These are phyloP conservation scores for Leucophora obtusa DNA, from an alignment of 2,888 invertebrate genomes.

Conservation along the genomic window DNA sequence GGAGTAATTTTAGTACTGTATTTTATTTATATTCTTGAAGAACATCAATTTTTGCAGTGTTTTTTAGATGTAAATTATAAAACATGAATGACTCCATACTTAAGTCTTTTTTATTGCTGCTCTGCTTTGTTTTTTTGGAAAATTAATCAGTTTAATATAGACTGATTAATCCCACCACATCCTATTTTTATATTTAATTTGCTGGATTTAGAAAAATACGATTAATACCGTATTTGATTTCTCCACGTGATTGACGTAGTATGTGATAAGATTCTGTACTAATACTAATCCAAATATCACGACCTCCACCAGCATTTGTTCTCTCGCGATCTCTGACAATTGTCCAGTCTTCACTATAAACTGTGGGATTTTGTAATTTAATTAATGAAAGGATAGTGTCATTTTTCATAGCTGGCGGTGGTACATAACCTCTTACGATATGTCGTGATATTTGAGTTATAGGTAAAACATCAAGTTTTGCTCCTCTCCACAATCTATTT, in stretches of 20 bases:
- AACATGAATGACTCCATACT: no score
- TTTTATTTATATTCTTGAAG: no score
- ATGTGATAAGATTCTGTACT: conserved; percentile 14
- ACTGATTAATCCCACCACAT: neutral
- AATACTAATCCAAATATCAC: conserved; percentile 40
- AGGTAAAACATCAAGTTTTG: conserved; percentile 38
- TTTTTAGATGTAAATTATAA: no score
- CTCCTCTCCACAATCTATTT: conserved; percentile 29
- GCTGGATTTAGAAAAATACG: conserved; percentile 28
- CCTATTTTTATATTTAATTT: neutral
- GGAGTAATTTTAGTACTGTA: no score
- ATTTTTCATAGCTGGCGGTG: conserved; percentile 30
- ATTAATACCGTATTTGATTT: conserved; percentile 47
- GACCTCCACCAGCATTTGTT: neutral
- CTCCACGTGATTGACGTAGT: conserved; percentile 10
- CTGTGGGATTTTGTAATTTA: conserved; percentile 32
- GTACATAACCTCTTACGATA: conserved; percentile 30
- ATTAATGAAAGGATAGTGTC: conserved; percentile 25
- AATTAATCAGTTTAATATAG: neutral
- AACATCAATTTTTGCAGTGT: no score
- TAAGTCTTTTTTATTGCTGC: no score
- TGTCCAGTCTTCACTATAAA: conserved; percentile 31
- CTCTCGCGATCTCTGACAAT: conserved; percentile 14
- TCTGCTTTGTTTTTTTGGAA: no score
- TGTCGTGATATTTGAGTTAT: conserved; percentile 11